Conservation (phyloP, 2,797 vertebrate genomes). For the Propithecus perrieri region DNA sequence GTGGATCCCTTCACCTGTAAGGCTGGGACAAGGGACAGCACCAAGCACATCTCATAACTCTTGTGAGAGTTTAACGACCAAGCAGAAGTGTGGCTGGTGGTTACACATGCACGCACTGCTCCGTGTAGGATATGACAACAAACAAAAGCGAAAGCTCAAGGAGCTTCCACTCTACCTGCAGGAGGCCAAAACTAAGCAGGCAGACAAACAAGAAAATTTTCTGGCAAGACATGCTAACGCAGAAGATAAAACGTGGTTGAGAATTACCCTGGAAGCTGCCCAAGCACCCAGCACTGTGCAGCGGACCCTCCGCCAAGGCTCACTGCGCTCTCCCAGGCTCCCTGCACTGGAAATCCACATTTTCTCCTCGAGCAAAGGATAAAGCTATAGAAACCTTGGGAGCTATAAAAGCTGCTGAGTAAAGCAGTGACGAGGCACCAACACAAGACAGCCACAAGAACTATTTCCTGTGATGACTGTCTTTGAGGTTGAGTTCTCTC, state of each 20-base stretch:
- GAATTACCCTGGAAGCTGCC: fast-evolving
- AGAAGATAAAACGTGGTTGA: not conserved
- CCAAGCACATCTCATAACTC: no score
- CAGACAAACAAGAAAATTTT: not conserved
- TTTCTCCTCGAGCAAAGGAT: not conserved
- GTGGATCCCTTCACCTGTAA: no score
- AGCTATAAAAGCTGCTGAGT: not conserved
- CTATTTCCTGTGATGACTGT: fast-evolving
- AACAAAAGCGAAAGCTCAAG: not conserved
- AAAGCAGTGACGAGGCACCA: not conserved
- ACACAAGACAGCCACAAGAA: no score
- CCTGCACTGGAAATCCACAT: no score
- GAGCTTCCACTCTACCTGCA: not conserved
- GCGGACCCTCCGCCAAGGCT: not conserved
- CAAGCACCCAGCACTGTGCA: not conserved
- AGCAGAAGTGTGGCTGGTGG: not conserved
- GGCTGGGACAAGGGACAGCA: not conserved
- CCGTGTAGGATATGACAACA: fast-evolving
- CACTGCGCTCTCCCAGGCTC: not conserved
- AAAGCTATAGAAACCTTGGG: not conserved
- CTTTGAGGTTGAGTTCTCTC: fast-evolving
- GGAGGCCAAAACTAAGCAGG: not conserved
- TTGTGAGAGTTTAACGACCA: not conserved
- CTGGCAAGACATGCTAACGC: not conserved
- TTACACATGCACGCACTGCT: fast-evolving